Percentiles rank a stretch among this genome's conserved stretches.
Conservation (phyloP, 2,797 vertebrate species). For the Coilia nasus region DNA sequence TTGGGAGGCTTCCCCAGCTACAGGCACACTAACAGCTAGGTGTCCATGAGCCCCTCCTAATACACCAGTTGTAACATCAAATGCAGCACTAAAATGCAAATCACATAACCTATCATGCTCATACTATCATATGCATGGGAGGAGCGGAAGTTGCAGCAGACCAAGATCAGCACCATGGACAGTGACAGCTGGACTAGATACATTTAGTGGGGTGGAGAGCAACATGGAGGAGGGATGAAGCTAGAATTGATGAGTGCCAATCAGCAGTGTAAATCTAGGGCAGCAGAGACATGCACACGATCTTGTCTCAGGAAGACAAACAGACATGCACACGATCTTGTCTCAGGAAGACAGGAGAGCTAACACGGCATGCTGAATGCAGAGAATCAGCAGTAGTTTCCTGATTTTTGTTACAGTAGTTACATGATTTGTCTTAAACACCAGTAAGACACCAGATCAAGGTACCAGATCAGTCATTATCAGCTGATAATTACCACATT, state of each 20-base stretch:
- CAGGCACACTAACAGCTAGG: not conserved
- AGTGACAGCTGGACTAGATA: not conserved
- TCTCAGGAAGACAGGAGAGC: not conserved
- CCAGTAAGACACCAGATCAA: too few species aligned
- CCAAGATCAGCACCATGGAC: slow-evolving; percentile 16
- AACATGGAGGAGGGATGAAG: not conserved
- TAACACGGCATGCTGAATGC: too few species aligned
- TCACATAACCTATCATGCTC: not conserved
- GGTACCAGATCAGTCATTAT: too few species aligned
- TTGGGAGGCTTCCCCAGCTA: not conserved
- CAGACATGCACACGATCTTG: not conserved
- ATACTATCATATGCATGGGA: too few species aligned
- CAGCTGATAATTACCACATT: too few species aligned
- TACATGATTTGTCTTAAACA: too few species aligned
- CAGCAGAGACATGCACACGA: not conserved
- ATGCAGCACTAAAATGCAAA: not conserved
- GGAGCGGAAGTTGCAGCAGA: not conserved
- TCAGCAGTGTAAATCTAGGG: not conserved
- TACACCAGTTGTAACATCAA: not conserved
- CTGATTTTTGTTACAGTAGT: too few species aligned
- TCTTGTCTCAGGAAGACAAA: not conserved
- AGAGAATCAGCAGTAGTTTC: too few species aligned
- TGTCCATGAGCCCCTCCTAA: not conserved
- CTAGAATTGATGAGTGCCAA: not conserved
- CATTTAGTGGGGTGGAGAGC: not conserved